Evolutionary conservation across 2,797 vertebrate genomes (phyloP).

Genomic region (Hyperoplus lanceolatus): DNA sequence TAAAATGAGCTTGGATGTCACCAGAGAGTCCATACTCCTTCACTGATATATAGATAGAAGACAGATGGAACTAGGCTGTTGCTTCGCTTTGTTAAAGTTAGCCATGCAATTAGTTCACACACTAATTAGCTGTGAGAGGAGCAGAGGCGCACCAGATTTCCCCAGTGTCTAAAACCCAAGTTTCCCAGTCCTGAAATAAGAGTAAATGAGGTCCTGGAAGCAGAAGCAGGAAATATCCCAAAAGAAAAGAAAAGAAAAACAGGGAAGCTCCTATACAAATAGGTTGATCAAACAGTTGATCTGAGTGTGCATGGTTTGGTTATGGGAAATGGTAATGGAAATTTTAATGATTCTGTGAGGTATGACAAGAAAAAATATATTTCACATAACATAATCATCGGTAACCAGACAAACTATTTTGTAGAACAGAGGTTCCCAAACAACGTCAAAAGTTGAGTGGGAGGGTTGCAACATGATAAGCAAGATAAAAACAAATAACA

Average conservation of each 20-base stretch:
- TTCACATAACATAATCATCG: background rate
- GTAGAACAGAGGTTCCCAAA: slow-evolving; percentile 4
- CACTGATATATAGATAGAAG: slow-evolving; percentile 66
- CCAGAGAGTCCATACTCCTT: slow-evolving; percentile 34
- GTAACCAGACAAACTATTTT: background rate
- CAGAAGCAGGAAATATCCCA: slow-evolving; percentile 50
- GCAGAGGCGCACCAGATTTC: slow-evolving; percentile 74
- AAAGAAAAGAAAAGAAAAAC: slow-evolving; percentile 42
- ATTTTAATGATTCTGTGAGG: slow-evolving; percentile 2
- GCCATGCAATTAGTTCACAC: slow-evolving; percentile 86
- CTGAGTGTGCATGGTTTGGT: slow-evolving; percentile 16
- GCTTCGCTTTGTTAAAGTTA: slow-evolving; percentile 83
- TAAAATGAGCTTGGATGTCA: slow-evolving; percentile 58
- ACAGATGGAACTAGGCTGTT: slow-evolving; percentile 78
- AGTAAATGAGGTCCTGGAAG: slow-evolving; percentile 75
- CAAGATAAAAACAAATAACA: background rate
- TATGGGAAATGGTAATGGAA: slow-evolving; percentile 14
- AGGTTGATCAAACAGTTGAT: slow-evolving; percentile 27
- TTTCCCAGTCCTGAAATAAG: slow-evolving; percentile 71
- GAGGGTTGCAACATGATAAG: background rate
- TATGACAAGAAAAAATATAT: slow-evolving; percentile 1
- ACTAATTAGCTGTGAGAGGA: slow-evolving; percentile 85
- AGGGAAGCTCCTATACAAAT: slow-evolving; percentile 10
- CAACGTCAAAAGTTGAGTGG: background rate
- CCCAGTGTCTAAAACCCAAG: slow-evolving; percentile 69